Base-by-base conservation (phyloP, 30 jellyfish, hydroid and myxozoan genomes). In the Nemopilema nomurai region DNA sequence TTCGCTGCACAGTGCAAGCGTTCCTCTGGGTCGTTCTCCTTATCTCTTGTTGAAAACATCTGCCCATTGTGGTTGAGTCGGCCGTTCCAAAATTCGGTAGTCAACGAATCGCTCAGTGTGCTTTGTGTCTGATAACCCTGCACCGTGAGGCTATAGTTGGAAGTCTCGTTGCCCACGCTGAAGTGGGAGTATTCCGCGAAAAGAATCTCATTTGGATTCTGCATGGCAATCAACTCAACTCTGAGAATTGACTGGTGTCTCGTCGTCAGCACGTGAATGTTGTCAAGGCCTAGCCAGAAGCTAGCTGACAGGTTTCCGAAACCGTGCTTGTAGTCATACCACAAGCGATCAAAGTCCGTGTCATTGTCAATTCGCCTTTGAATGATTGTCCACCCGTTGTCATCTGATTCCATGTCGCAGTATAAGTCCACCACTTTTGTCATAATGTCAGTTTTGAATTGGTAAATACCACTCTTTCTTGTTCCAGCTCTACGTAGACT, bases 231-330 rank as follows among this genome's bases (percentile, higher is more conserved):
- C 50, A 67, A 0, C 31, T 67, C 76, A 6, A 67, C 51, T 67
- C 76, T 19, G 32, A 67, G 31, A 8, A 23, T 21, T 20, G 76
- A 28, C 0, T 23, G 76, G 30, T 23, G 20, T 28, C 33, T 0
- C 0, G 76, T 3, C 57, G 57, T 67, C n/a, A 67, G 76, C 1
- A 23, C 21, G 23, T 67, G 76, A 0, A 23, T 8, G 22, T 23
- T 16, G 31, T 67, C 76, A 67, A 23, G 30, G 18, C 76, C 76
- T n/a, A 67, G 76, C 76, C 76, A 67, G 6, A 65, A 65, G 0
- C 75, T 65, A 4, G 17, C 19, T 1, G 28, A 13, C 31, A 65
- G 24, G 31, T 65, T n/a, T n/a, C 75, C 75, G 7, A 65, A 65
- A 13, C 75, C 75, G 9, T n/a, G 24, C 21, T 65, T 65, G 75